phyloP scores from a whole-genome alignment of 1,140 invertebrate genomes.

The Thalassaphorura encarpata region DNA sequence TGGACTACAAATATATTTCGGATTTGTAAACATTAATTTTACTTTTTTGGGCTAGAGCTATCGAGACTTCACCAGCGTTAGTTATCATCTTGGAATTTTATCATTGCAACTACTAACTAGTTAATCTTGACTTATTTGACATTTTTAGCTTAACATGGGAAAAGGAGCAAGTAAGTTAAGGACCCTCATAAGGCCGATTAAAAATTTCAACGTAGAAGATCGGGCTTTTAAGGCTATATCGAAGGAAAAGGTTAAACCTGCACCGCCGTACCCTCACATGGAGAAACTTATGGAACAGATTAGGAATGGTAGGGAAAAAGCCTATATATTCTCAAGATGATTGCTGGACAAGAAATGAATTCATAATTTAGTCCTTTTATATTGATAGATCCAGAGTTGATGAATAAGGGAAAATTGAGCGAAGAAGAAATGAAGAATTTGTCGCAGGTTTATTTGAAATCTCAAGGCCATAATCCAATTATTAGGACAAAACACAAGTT shows the following conservation, averaged over 20 bases:
- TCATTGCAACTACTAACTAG: no score
- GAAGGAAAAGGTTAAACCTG: conserved; percentile 52
- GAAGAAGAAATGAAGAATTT: conserved; percentile 13
- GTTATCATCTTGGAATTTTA: no score
- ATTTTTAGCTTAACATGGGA: conserved; percentile 18
- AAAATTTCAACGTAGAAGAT: conserved; percentile 57
- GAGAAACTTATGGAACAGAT: conserved; percentile 50
- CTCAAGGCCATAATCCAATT: conserved; percentile 21
- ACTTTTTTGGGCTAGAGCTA: no score
- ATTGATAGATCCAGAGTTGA: conserved; percentile 16
- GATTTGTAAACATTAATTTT: no score
- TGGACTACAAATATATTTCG: no score
- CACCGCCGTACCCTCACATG: conserved; percentile 50
- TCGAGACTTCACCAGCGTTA: no score
- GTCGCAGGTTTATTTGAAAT: conserved; percentile 16
- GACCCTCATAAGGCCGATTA: conserved; percentile 39
- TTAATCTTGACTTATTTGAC: no score
- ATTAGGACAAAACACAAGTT: conserved; percentile 34
- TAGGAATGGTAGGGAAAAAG: conserved; percentile 42
- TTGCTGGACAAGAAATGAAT: not conserved
- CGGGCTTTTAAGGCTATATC: conserved; percentile 55
- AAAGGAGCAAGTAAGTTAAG: conserved; percentile 1
- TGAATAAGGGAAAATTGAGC: conserved; percentile 14
- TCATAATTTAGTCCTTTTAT: not conserved
- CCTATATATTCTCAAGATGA: not conserved